Percentiles rank a stretch among this genome's conserved stretches.
These are phyloP conservation scores for Cetoscarus ocellatus DNA, from an alignment of 2,797 vertebrate genomes.

Conservation along the genomic window DNA sequence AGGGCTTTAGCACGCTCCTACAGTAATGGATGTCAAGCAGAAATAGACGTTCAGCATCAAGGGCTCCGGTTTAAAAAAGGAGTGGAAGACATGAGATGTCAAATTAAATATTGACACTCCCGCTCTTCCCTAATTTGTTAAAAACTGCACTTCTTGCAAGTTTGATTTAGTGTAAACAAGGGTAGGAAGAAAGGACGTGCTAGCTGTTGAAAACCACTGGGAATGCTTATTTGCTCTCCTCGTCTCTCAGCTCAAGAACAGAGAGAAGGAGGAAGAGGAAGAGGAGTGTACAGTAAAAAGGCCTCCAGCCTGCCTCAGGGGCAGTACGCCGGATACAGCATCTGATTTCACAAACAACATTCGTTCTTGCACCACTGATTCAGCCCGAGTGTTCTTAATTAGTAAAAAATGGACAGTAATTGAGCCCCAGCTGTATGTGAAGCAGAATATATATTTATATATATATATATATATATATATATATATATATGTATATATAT, in stretches of 20 bases:
- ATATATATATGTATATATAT: no score
- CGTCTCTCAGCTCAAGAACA: conserved; percentile 52
- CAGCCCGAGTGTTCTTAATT: conserved; percentile 80
- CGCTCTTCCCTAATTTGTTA: conserved; percentile 45
- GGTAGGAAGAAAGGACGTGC: conserved; percentile 12
- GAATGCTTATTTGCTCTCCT: conserved; percentile 56
- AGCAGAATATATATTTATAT: not conserved
- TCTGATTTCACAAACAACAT: conserved; percentile 80
- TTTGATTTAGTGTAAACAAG: conserved; percentile 56
- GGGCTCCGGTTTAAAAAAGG: conserved; percentile 7
- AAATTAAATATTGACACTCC: conserved; percentile 43
- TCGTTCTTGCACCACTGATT: conserved; percentile 79
- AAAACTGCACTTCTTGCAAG: conserved; percentile 34
- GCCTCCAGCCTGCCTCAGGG: conserved; percentile 78
- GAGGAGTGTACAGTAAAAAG: conserved; percentile 68
- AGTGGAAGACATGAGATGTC: conserved; percentile 13
- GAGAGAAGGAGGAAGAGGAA: conserved; percentile 46
- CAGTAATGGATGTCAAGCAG: conserved; percentile 22
- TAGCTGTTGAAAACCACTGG: conserved; percentile 47
- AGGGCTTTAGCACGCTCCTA: conserved; percentile 45
- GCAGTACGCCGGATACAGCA: conserved; percentile 69
- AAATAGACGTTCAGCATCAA: conserved; percentile 28
- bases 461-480: no score
- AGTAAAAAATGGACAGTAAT: conserved; percentile 82
- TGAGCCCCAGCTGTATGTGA: conserved; percentile 81